Evolutionary conservation across 2,888 invertebrate genomes (phyloP).

Genomic region (Ctenicera cuprea): DNA sequence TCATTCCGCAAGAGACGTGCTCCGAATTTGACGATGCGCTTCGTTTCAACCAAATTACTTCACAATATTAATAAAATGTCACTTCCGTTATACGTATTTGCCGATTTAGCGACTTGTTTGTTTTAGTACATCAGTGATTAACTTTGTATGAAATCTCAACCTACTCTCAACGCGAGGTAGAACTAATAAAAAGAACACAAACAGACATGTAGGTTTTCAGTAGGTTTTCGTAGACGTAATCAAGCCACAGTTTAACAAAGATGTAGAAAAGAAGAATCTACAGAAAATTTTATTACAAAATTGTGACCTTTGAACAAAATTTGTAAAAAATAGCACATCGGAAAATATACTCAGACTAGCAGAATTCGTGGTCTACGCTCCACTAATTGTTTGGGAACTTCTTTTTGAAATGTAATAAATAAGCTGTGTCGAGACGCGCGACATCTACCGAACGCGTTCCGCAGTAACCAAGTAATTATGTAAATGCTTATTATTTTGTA

Average conservation of each 20-base stretch:
- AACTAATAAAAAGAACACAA: slow-evolving; percentile 3
- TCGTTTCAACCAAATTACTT: slow-evolving; percentile 53
- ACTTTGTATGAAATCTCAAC: neutral
- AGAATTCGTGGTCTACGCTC: too few relatives aligned
- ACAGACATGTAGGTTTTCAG: neutral
- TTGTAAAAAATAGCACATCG: too few relatives aligned
- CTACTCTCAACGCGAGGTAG: neutral
- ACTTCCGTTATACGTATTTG: slow-evolving; percentile 1
- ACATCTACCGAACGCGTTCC: too few relatives aligned
- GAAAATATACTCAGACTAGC: too few relatives aligned
- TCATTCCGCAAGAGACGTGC: slow-evolving; percentile 63
- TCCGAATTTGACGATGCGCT: slow-evolving; percentile 56
- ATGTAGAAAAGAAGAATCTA: neutral
- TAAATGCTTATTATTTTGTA: too few relatives aligned
- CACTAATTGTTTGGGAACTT: too few relatives aligned
- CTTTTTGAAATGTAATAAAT: too few relatives aligned
- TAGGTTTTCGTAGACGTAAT: neutral
- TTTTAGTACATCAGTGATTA: neutral
- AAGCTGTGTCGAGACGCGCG: too few relatives aligned
- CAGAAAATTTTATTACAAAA: too few relatives aligned
- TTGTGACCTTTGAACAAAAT: too few relatives aligned
- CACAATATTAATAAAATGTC: slow-evolving; percentile 42
- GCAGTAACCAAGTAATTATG: too few relatives aligned
- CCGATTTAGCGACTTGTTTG: neutral
- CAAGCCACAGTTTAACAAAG: neutral